Base-by-base conservation (phyloP, 1,140 invertebrate genomes). In the Argopecten irradians region DNA sequence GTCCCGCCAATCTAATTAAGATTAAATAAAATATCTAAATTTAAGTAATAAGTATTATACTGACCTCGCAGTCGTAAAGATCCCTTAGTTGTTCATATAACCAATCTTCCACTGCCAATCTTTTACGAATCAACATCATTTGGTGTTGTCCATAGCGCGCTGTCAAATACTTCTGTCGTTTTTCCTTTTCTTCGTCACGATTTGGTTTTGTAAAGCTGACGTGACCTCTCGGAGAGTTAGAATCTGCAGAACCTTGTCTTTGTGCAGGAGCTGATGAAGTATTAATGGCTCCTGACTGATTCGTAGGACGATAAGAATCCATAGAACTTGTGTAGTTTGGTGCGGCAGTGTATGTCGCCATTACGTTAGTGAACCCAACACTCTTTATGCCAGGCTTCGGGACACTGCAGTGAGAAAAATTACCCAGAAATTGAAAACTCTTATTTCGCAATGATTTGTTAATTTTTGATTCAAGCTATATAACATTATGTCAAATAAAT, bases 71-170 rank as follows among this genome's bases (percentile, higher is more conserved):
- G 92, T 98, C 97, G 94, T 98, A 99, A 46, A 99, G 96, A 94
- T 98, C 97, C 95, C 98, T 98, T 88, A 99, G 96, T 95, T 99
- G 97, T 94, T 99, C 98, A 95, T 98, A 99, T 82, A 99, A 97
- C 98, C 98, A 99, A 98, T 99, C 99, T 96, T 99, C 98, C 14
- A 99, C 98, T 16, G 97, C 97, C 88, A 99, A 96, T 94, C 98
- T 96, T 96, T 99, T 99, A 91, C 98, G 97, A 93, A 99, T 99
- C 90, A 99, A 97, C 93, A 97, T 98, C 98, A 99, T 99, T 96
- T 99, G 98, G 96, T 99, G 98, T 90, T 97, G 97, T 87, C 98
- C 98, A 94, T 99, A 99, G 95, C 99, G 99, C 90, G 98, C 98
- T 41, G 98, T 99, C 89, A 99, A 97, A 96, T 99, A 99, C 91